phyloP scores from a whole-genome alignment of 2,888 invertebrate genomes.

The Frankliniella fusca region DNA sequence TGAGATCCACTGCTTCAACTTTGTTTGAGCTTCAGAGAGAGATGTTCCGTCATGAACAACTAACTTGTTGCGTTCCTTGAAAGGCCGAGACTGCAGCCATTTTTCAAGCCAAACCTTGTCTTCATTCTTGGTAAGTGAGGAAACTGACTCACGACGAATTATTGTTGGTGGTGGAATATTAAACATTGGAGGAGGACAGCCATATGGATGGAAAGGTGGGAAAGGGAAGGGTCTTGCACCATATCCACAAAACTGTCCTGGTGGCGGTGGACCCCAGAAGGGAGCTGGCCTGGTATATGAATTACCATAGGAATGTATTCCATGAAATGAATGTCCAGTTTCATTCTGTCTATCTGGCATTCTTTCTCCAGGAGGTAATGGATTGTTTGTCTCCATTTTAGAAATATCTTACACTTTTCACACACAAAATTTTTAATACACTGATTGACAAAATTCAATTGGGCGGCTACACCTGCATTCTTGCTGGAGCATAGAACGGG shows the following conservation, averaged over 20 bases:
- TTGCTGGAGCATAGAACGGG: conserved; percentile 11
- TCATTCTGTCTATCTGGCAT: not conserved
- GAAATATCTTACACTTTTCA: not conserved
- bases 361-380: not conserved
- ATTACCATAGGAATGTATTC: not conserved
- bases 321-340: conserved; percentile 3
- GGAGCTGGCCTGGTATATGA: not conserved
- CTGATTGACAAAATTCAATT: not conserved
- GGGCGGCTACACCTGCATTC: not conserved
- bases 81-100: conserved; percentile 42
- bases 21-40: conserved; percentile 36
- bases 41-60: not conserved
- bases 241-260: not conserved
- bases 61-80: conserved; percentile 44
- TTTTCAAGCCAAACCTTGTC: conserved; percentile 47
- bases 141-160: conserved; percentile 1
- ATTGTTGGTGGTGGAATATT: conserved; percentile 24
- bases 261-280: conserved; percentile 28
- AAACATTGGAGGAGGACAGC: conserved; percentile 30
- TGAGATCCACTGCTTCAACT: conserved; percentile 43
- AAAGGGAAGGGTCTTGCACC: conserved; percentile 9
- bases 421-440: not conserved
- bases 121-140: conserved; percentile 38
- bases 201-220: conserved; percentile 30
- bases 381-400: not conserved